Evolutionary conservation across 2,113 vertebrate species (phyloP), one percentile per base, ranked within the genome.

Genomic region (Zosterops lateralis): DNA sequence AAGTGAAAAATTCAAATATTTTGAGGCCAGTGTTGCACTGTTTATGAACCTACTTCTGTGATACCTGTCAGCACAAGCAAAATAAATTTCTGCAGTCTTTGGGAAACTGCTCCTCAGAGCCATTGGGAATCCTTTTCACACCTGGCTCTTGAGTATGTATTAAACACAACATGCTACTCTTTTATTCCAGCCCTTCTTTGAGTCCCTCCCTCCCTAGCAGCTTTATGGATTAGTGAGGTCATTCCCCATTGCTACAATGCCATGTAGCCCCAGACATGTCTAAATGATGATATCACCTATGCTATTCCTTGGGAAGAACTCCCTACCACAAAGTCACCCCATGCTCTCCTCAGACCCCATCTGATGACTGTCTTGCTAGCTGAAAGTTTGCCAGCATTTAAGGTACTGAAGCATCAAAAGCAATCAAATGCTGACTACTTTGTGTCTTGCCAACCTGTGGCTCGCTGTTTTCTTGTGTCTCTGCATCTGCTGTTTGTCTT

Each of bases 401-500:
- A 87, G 48, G 48, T 71, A 10, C 73, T 51, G 60, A n/a, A 32
- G 20, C 1, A 34, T 58, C 57, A 58, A 58, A 34, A 58, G n/a
- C 57, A 34, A 34, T 58, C 57, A 58, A 58, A 1, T 45, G 50
- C 58, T 56, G 54, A 10, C 50, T 66, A 14, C 68, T 86, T 44
- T 25, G 60, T 78, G 53, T 29, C 32, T 71, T 62, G 53, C 70
- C 0, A 0, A 38, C 51, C 47, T 12, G 5, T 34, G 51, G 50
- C 51, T 90, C 56, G 4, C 15, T 32, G 34, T 73, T 81, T 58
- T 38, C 64, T 58, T 56, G 57, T 71, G 68, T 74, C 34, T 87
- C 65, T 86, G 72, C 60, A 31, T 93, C 73, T 87, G 72, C 65
- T 32, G 36, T 61, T 87, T 78, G 24, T 58, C 38, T 84, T 66